Percentiles rank a stretch among this genome's conserved stretches.
Conservation (phyloP, 1,140 invertebrate genomes). For the Amyelois transitella region DNA sequence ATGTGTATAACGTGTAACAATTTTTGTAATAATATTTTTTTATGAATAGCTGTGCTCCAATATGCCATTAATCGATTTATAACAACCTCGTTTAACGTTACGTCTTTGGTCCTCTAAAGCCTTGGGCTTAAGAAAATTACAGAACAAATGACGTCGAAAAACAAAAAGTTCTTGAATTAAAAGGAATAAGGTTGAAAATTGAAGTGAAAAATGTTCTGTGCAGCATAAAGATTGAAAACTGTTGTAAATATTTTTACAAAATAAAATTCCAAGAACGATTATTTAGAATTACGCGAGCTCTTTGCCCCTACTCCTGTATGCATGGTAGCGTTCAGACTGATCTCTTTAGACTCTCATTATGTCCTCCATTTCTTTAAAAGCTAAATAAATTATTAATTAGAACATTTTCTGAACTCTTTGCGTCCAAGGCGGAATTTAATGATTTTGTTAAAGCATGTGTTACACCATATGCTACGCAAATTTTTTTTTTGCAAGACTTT, state of each 20-base stretch:
- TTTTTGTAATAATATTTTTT: conserved; percentile 20
- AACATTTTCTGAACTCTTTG: conserved; percentile 34
- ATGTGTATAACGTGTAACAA: conserved; percentile 15
- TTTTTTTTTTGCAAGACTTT: background rate
- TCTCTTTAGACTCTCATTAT: conserved; percentile 40
- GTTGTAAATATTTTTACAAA: conserved; percentile 36
- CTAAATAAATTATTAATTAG: conserved; percentile 58
- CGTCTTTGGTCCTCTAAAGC: conserved; percentile 22
- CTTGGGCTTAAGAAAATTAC: conserved; percentile 10
- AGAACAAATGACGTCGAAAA: background rate
- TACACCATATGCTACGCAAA: background rate
- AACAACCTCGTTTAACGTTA: conserved; percentile 26
- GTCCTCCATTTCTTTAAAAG: conserved; percentile 40
- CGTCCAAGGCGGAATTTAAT: conserved; percentile 10
- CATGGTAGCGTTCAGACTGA: conserved; percentile 23
- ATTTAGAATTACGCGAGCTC: conserved; percentile 41
- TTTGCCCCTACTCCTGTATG: conserved; percentile 38
- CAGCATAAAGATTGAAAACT: conserved; percentile 5
- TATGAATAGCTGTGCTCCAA: conserved; percentile 8
- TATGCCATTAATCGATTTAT: conserved; percentile 25
- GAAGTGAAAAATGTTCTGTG: background rate
- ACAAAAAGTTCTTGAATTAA: background rate
- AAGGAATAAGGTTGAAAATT: conserved; percentile 5
- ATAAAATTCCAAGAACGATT: conserved; percentile 36
- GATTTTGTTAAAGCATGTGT: background rate